phyloP scores from a whole-genome alignment of 1,140 invertebrate genomes.

The Dryas iulia region DNA sequence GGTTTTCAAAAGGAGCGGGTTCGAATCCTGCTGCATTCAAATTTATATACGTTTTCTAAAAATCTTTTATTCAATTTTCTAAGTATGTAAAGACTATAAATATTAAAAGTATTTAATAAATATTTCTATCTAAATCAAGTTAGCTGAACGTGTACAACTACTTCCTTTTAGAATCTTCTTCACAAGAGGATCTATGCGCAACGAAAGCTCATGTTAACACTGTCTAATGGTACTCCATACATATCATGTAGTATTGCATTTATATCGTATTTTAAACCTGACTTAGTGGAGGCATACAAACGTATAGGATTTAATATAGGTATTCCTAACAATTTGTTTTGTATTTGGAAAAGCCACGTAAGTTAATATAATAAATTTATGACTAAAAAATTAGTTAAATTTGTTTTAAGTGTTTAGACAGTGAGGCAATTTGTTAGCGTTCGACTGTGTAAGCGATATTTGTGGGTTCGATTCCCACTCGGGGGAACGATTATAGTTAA shows the following conservation, averaged over 20 bases:
- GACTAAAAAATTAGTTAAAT: no score
- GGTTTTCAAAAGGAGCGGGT: no score
- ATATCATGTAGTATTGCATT: constrained; percentile 26
- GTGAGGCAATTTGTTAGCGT: no score
- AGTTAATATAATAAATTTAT: neutral
- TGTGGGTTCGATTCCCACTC: no score
- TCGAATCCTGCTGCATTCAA: no score
- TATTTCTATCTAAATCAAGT: neutral
- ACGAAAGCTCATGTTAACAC: constrained; percentile 37
- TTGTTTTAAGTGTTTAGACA: no score
- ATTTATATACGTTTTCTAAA: no score
- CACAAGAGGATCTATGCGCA: constrained; percentile 28
- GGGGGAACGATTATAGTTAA: no score
- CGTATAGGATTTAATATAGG: neutral
- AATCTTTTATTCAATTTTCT: no score
- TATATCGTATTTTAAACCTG: constrained; percentile 6
- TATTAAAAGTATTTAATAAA: no score
- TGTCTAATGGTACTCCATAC: constrained; percentile 27
- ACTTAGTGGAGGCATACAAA: neutral
- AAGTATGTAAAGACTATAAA: no score
- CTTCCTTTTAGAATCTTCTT: constrained; percentile 26
- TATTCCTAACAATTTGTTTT: neutral
- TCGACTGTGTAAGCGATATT: no score
- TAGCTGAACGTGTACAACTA: constrained; percentile 2
- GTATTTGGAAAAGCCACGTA: neutral